Base-by-base conservation (phyloP, 2,888 invertebrate genomes). In the Esperia sulphurella region DNA sequence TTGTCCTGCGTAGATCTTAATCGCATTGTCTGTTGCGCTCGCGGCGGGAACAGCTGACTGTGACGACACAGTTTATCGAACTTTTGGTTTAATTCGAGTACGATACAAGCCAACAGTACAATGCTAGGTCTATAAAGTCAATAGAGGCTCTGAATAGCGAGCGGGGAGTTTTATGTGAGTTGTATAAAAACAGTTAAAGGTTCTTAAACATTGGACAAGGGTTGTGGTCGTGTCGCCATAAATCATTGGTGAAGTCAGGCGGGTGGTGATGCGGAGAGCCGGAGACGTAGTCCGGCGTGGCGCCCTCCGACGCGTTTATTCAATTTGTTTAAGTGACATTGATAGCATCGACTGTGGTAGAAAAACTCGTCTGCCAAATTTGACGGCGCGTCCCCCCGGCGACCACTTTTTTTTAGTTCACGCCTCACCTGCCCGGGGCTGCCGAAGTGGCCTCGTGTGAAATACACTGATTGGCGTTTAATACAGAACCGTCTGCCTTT, bases 1-100 rank as follows among this genome's bases (percentile, higher is more conserved):
- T 90, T 90, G 89, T 88, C 89, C 88, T 85, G 88, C 90, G 89
- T 90, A 89, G 90, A 90, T 90, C 88, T 90, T 90, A 89, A 90
- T 90, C 90, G 88, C 83, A 88, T 90, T 90, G 88, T 88, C 87
- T 88, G 86, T 83, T 87, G 88, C 88, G 86, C 87, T 86, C 81
- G 84, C 86, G 83, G 79, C 80, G 75, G 76, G 72, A 81, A 79
- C 88, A 88, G 88, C 88, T 88, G 87, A 86, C 81, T 78, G 82
- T 81, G 83, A 79, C 79, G 82, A 75, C 86, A 83, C 78, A 73
- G 67, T 79, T 79, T 73, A 73, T 78, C 71, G 69, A 79, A 83
- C 83, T 82, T 79, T 75, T 73, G 71, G 69, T 72, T 78, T 75
- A 69, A 77, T 77, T 75, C 68, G 63, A 62, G 59, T 66, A 60